These are phyloP conservation scores for Nomada ferruginata DNA, from an alignment of 2,888 invertebrate genomes.

Conservation along the genomic window DNA sequence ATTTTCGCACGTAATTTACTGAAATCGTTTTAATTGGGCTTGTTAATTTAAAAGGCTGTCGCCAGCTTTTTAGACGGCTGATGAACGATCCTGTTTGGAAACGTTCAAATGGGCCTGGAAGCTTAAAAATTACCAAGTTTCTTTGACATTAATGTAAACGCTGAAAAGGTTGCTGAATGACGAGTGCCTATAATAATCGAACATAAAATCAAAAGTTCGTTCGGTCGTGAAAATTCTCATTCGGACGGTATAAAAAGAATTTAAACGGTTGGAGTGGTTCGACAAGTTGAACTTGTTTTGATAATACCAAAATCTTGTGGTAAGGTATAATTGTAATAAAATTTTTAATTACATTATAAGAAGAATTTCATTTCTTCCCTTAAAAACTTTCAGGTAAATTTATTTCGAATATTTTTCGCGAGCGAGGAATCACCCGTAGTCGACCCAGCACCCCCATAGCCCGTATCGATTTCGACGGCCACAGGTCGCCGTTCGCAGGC, in stretches of 20 bases:
- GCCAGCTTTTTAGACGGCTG: background rate
- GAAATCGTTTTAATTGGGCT: conserved; percentile 12
- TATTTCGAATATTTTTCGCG: background rate
- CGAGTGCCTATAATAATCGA: background rate
- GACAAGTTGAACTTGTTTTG: too few species aligned
- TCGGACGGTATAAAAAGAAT: too few species aligned
- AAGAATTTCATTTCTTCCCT: too few species aligned
- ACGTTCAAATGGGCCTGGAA: background rate
- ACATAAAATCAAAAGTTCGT: background rate
- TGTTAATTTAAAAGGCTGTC: conserved; percentile 6
- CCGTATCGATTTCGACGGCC: conserved; percentile 31
- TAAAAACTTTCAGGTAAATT: too few species aligned
- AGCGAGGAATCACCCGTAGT: background rate
- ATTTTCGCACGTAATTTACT: conserved; percentile 20
- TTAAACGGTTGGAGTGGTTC: too few species aligned
- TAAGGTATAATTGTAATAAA: too few species aligned
- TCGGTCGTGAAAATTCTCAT: background rate
- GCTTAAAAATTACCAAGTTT: background rate
- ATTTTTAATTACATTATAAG: too few species aligned
- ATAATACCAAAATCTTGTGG: too few species aligned
- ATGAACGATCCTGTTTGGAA: background rate
- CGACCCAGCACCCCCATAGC: background rate
- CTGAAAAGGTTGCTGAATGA: background rate
- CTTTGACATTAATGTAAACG: background rate
- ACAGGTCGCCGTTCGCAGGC: background rate